Evolutionary conservation across 2,888 invertebrate genomes (phyloP).

Genomic region (Apodemia zela): DNA sequence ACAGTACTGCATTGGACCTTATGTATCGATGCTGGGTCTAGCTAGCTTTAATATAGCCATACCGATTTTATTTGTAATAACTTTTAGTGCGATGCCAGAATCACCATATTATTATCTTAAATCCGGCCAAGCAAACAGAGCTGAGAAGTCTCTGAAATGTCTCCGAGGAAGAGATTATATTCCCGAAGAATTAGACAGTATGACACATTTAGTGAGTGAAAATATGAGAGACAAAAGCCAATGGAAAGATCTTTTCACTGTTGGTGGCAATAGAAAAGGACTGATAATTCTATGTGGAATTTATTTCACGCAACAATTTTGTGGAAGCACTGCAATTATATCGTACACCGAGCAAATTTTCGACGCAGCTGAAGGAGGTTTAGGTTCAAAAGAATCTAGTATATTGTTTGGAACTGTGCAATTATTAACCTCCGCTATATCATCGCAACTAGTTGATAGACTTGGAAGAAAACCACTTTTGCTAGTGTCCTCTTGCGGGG

Average conservation of each 20-base stretch:
- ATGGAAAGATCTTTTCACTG: conserved; percentile 68
- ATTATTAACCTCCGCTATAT: conserved; percentile 75
- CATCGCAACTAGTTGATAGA: conserved; percentile 81
- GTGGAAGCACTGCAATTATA: conserved; percentile 81
- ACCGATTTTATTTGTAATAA: conserved; percentile 76
- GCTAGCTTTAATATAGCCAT: conserved; percentile 79
- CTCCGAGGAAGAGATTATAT: conserved; percentile 79
- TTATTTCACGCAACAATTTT: conserved; percentile 82
- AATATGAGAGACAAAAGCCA: conserved; percentile 74
- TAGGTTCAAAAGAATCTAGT: conserved; percentile 72
- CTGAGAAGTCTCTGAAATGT: conserved; percentile 76
- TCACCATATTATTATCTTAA: conserved; percentile 82
- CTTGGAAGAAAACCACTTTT: conserved; percentile 82
- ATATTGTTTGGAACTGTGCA: conserved; percentile 78
- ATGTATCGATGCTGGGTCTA: conserved; percentile 76
- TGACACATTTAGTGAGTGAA: conserved; percentile 74
- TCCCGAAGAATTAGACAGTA: conserved; percentile 74
- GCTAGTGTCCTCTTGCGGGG: conserved; percentile 78
- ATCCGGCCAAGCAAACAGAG: conserved; percentile 68
- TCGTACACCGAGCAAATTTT: conserved; percentile 83
- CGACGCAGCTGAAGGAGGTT: conserved; percentile 63
- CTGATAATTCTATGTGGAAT: conserved; percentile 80
- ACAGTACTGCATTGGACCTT: conserved; percentile 81
- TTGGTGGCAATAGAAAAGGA: conserved; percentile 76
- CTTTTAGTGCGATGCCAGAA: conserved; percentile 83